Conservation (phyloP, 2,113 vertebrate genomes). For the Mus spicilegus region DNA sequence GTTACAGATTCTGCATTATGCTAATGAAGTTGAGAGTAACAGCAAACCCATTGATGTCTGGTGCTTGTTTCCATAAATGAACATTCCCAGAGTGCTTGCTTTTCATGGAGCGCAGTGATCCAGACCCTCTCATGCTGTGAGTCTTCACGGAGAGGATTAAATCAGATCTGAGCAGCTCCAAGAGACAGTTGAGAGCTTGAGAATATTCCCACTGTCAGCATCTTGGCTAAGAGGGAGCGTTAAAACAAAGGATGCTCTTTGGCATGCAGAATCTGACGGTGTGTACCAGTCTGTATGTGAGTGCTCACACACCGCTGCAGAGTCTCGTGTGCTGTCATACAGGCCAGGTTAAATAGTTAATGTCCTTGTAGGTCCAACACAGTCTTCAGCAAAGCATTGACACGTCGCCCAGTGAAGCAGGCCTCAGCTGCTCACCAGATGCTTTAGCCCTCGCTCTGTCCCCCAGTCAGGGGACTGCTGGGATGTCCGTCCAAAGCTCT, state of each 20-base stretch:
- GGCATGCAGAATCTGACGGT: constrained; percentile 15
- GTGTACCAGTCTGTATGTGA: background rate
- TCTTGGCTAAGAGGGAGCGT: constrained; percentile 40
- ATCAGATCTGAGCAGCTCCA: constrained; percentile 68
- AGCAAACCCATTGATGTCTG: constrained; percentile 50
- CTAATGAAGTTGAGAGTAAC: constrained; percentile 40
- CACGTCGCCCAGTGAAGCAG: background rate
- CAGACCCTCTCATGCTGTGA: constrained; percentile 51
- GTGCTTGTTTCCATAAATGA: constrained; percentile 49
- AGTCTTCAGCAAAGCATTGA: background rate
- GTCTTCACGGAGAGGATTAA: constrained; percentile 38
- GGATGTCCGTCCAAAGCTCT: background rate
- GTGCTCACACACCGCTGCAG: constrained; percentile 11
- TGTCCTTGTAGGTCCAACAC: background rate
- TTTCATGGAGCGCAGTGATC: constrained; percentile 38
- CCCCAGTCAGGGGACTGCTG: background rate
- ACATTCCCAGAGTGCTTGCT: constrained; percentile 42
- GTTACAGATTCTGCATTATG: constrained; percentile 25
- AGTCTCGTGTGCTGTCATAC: constrained; percentile 5
- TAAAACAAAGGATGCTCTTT: constrained; percentile 56
- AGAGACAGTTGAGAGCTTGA: constrained; percentile 63
- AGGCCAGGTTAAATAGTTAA: constrained; percentile 38
- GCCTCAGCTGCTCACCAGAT: background rate
- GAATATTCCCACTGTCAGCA: constrained; percentile 57
- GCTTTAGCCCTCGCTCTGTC: background rate